Conservation (phyloP, 1,140 invertebrate species). For the Trichogramma pretiosum region DNA sequence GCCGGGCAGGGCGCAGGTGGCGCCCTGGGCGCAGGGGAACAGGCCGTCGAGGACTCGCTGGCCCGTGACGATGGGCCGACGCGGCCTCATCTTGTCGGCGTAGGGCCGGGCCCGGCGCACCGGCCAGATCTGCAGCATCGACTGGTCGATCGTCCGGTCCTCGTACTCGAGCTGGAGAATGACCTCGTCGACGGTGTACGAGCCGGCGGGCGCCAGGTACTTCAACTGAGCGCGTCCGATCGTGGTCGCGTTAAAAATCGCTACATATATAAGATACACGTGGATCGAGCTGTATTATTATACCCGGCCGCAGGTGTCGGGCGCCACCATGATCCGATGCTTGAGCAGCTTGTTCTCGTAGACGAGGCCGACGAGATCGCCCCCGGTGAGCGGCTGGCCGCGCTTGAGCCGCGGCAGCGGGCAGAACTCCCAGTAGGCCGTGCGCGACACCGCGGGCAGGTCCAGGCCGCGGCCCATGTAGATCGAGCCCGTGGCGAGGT, state of each 20-base stretch:
- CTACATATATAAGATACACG: too few species aligned
- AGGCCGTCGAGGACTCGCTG: conserved; percentile 70
- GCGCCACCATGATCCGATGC: conserved; percentile 65
- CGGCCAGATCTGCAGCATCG: conserved; percentile 61
- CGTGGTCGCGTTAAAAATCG: too few species aligned
- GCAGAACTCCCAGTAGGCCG: conserved; percentile 62
- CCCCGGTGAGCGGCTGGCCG: conserved; percentile 62
- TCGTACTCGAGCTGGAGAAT: conserved; percentile 72
- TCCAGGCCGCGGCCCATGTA: conserved; percentile 77
- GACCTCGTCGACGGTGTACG: conserved; percentile 61
- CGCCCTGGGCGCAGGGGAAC: conserved; percentile 65
- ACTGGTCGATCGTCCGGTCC: conserved; percentile 56
- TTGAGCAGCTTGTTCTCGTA: conserved; percentile 68
- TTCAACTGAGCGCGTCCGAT: conserved; percentile 34
- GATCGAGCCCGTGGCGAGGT: conserved; percentile 57
- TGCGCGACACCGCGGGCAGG: conserved; percentile 49
- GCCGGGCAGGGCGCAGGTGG: conserved; percentile 76
- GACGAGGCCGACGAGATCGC: conserved; percentile 67
- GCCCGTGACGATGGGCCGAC: conserved; percentile 68
- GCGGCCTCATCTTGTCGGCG: conserved; percentile 66
- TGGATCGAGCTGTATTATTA: too few species aligned
- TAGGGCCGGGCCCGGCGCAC: conserved; percentile 65
- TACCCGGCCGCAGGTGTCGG: conserved; percentile 61
- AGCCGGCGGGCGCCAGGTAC: conserved; percentile 62
- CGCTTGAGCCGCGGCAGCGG: conserved; percentile 52